Percentiles rank a stretch among this genome's conserved stretches.
phyloP scores from a whole-genome alignment of 2,888 invertebrate genomes.

The Fragum whitleyi region DNA sequence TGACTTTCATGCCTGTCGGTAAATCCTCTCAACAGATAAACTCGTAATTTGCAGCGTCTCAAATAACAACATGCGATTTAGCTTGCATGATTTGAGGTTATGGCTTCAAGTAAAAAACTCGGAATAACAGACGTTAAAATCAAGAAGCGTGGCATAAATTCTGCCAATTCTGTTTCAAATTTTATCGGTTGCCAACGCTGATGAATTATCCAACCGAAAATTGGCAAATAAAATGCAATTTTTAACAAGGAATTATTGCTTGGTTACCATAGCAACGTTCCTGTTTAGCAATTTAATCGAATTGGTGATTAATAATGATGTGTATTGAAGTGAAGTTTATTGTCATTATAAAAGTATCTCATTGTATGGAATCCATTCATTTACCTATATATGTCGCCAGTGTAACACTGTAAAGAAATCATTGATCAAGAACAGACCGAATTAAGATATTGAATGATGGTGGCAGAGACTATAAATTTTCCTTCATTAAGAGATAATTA shows the following conservation, averaged over 20 bases:
- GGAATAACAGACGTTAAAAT: not conserved
- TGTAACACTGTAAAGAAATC: not conserved
- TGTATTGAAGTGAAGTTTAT: slow-evolving; percentile 27
- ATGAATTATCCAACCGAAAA: slow-evolving; percentile 19
- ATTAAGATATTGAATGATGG: too few relatives aligned
- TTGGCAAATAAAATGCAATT: slow-evolving; percentile 28
- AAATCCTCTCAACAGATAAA: not conserved
- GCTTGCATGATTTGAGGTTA: too few relatives aligned
- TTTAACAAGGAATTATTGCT: slow-evolving; percentile 23
- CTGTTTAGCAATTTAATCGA: slow-evolving; percentile 23
- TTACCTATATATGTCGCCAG: not conserved
- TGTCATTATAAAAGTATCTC: slow-evolving; percentile 16
- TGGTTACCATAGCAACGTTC: slow-evolving; percentile 18
- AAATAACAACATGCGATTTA: too few relatives aligned
- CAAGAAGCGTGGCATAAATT: slow-evolving; percentile 16
- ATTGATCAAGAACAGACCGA: not conserved
- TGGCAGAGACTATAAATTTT: too few relatives aligned
- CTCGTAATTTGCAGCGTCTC: too few relatives aligned
- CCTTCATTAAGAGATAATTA: too few relatives aligned
- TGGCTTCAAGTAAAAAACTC: not conserved
- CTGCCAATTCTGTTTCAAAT: slow-evolving; percentile 28
- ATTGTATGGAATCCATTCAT: not conserved
- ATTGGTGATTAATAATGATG: slow-evolving; percentile 25
- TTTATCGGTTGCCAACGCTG: slow-evolving; percentile 16
- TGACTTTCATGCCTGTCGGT: not conserved